Evolutionary conservation across 2,797 vertebrate genomes (phyloP).

Genomic region (Tragopan temminckii): DNA sequence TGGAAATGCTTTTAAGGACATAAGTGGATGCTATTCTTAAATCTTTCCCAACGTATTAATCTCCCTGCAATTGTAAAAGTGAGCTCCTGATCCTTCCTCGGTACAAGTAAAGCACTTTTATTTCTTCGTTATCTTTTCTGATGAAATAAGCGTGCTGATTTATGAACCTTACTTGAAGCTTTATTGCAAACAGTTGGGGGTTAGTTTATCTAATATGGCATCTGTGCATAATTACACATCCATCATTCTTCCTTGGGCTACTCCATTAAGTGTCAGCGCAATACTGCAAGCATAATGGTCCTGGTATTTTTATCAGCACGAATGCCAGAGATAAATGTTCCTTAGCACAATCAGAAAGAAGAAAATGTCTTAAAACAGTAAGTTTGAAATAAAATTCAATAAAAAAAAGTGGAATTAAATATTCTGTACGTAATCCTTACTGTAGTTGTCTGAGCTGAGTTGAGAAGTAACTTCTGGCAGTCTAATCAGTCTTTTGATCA

Average conservation of each 20-base stretch:
- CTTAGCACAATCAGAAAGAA: neutral
- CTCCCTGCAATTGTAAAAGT: neutral
- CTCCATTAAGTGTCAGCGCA: neutral
- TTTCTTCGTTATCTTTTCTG: neutral
- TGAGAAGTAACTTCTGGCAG: neutral
- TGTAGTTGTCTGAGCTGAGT: neutral
- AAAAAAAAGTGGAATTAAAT: neutral
- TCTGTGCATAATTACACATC: neutral
- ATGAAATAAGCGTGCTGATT: neutral
- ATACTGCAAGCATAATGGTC: neutral
- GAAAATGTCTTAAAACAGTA: neutral
- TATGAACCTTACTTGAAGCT: neutral
- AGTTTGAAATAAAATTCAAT: neutral
- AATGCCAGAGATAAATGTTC: neutral
- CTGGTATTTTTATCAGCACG: neutral
- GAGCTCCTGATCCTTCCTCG: neutral
- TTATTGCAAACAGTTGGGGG: neutral
- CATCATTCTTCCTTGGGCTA: neutral
- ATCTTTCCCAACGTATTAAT: neutral
- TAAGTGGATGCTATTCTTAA: neutral
- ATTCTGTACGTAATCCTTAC: neutral
- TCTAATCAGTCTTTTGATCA: neutral
- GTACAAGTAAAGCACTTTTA: neutral
- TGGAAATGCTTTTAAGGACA: neutral
- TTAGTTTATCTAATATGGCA: neutral